Evolutionary conservation across 2,797 vertebrate species (phyloP), one percentile per base, ranked within the genome.

Genomic region (Propithecus perrieri): DNA sequence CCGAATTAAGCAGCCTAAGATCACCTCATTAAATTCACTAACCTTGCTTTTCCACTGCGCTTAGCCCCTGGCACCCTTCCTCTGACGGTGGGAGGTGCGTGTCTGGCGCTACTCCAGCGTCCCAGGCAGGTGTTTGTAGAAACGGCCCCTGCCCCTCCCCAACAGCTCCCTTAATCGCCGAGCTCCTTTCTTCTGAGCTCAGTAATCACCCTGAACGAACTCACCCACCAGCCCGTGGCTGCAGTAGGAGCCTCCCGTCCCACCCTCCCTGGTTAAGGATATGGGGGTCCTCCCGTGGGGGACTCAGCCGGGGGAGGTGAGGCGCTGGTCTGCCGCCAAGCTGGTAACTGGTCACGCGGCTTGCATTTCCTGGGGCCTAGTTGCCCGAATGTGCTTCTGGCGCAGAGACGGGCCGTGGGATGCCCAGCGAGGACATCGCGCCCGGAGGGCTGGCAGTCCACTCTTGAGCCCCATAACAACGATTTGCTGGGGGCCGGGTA

Each of bases 11-110:
- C n/a, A 85, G 80, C 95, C 83, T 87, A 76, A 91, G 7, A 96
- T 93, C 94, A 76, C 59, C 65, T 98, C 97, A 96, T 97, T 97
- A 98, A 97, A 97, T 95, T 57, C 94, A 88, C 94, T 95, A 89
- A 20, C 92, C 41, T 80, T 55, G 65, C 72, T 87, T 96, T 97
- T 72, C 8, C 0, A 72, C 85, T 43, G 61, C 0, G 1, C 69
- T 88, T 96, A 89, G 95, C 93, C 92, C 26, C 79, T 30, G 69
- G 97, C 88, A 81, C 85, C 87, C 95, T 92, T 76, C 81, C 84
- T 96, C 84, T 13, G 81, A 71, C 89, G 55, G 89, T 69, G 78
- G 95, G 89, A 97, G 89, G 92, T 38, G 74, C 24, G 35, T 3
- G 10, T 24, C 90, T 35, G 96, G 94, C 43, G 12, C 35, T 50